These are phyloP conservation scores for Amphibalanus amphitrite DNA, from an alignment of 1,140 invertebrate genomes.

Conservation along the genomic window DNA sequence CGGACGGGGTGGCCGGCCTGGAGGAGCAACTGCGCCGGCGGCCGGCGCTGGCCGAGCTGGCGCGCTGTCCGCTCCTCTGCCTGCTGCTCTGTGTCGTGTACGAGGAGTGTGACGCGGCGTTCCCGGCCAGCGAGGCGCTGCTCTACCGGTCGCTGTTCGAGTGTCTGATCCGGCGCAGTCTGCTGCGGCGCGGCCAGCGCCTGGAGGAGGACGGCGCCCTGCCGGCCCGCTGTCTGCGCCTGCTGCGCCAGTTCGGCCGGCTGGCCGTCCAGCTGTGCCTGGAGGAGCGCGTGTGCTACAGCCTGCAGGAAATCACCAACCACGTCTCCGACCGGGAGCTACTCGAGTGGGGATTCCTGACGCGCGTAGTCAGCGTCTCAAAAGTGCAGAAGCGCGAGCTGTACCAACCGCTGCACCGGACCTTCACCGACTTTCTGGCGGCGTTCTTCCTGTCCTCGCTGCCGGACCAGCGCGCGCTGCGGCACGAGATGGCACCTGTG, in stretches of 20 bases:
- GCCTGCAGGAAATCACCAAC: not conserved
- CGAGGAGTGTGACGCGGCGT: constrained; percentile 24
- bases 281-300: not conserved
- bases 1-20: constrained; percentile 19
- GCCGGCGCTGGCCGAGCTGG: constrained; percentile 23
- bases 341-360: constrained; percentile 18
- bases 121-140: constrained; percentile 22
- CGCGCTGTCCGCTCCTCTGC: constrained; percentile 35
- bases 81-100: constrained; percentile 33
- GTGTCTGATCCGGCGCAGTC: constrained; percentile 27
- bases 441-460: constrained; percentile 36
- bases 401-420: constrained; percentile 32
- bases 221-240: not conserved
- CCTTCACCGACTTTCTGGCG: constrained; percentile 33
- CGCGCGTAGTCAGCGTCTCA: constrained; percentile 18
- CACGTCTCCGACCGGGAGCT: constrained; percentile 9
- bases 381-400: constrained; percentile 21
- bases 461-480: not conserved
- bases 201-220: not conserved
- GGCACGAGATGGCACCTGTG: not conserved
- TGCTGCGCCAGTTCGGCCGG: not conserved
- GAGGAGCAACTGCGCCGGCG: constrained; percentile 20
- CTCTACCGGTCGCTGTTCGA: constrained; percentile 28
- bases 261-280: not conserved
- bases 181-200: constrained; percentile 15